Evolutionary conservation across 2,888 invertebrate genomes (phyloP), one percentile per base, ranked within the genome.

Genomic region (Marronus borbonicus): DNA sequence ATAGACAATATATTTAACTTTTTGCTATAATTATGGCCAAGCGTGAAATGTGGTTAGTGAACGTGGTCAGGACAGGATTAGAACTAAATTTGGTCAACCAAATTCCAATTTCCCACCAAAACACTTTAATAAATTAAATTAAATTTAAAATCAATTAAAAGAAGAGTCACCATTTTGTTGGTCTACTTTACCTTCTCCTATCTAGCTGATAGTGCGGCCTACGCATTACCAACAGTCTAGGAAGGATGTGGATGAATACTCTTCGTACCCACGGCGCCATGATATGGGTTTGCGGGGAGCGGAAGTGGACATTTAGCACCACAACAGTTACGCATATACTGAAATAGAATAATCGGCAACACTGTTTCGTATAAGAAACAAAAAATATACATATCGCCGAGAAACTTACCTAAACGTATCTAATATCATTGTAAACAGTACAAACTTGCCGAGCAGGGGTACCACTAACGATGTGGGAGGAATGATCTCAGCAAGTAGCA

Each of bases 191-290:
- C 88, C 90, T 90, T 87, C 91, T 92, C 84, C 92, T 90, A 86
- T 92, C 92, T 83, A 91, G 88, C 84, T 91, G 91, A 86, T 91
- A 91, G 88, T 93, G 93, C 84, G 94, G 94, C 87, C 97, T 93
- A 86, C 96, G 93, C 97, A 98, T 98, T 85, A 97, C 96, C 85
- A 98, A 92, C 86, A 98, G 92, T 84, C 96, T 93, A 85, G 98
- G 98, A 89, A 98, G 92, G 88, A 98, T 96, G 91, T 98, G 97
- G 87, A 98, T 97, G 92, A 98, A 98, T 85, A 99, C 95, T 83
- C 96, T 93, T 83, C 96, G 94, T 85, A 98, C 97, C 98, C 98
- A 98, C 76, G 95, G 96, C 81, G 98, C 96, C 98, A 99, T 98
- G 83, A 96, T 95, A 91, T 98, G 98, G 82, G 98, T 99, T 89